Evolutionary conservation across 2,888 invertebrate species (phyloP).

Genomic region (Barypeithes pellucidus): DNA sequence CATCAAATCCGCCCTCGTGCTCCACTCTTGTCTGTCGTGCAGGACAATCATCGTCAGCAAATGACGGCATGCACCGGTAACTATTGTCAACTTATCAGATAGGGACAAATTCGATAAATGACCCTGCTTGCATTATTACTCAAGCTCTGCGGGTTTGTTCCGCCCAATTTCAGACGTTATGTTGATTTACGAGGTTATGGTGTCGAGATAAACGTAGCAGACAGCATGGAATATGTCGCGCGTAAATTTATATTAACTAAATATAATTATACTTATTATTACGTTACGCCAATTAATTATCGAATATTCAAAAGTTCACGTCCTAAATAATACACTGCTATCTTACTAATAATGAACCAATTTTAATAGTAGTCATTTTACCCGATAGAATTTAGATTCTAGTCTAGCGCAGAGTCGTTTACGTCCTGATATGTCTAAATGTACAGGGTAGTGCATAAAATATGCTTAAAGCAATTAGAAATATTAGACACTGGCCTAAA

Average conservation of each 20-base stretch:
- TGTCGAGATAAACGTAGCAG: slow-evolving; percentile 33
- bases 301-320: too few relatives aligned
- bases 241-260: slow-evolving; percentile 11
- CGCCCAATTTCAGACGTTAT: slow-evolving; percentile 38
- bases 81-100: slow-evolving; percentile 31
- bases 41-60: slow-evolving; percentile 22
- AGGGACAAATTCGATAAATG: slow-evolving; percentile 32
- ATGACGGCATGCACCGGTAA: slow-evolving; percentile 20
- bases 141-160: slow-evolving; percentile 26
- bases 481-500: too few relatives aligned
- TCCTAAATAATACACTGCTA: too few relatives aligned
- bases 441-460: too few relatives aligned
- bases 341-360: too few relatives aligned
- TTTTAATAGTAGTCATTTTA: too few relatives aligned
- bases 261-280: too few relatives aligned
- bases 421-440: too few relatives aligned
- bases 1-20: slow-evolving; percentile 3
- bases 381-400: too few relatives aligned
- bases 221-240: slow-evolving; percentile 12
- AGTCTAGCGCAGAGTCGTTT: too few relatives aligned
- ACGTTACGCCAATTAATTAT: too few relatives aligned
- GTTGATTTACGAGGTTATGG: slow-evolving; percentile 36
- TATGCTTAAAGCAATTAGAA: too few relatives aligned
- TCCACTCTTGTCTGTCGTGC: slow-evolving; percentile 17
- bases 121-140: slow-evolving; percentile 37